These are phyloP conservation scores for Diglossa brunneiventris DNA, from an alignment of 2,113 vertebrate species.

Conservation along the genomic window DNA sequence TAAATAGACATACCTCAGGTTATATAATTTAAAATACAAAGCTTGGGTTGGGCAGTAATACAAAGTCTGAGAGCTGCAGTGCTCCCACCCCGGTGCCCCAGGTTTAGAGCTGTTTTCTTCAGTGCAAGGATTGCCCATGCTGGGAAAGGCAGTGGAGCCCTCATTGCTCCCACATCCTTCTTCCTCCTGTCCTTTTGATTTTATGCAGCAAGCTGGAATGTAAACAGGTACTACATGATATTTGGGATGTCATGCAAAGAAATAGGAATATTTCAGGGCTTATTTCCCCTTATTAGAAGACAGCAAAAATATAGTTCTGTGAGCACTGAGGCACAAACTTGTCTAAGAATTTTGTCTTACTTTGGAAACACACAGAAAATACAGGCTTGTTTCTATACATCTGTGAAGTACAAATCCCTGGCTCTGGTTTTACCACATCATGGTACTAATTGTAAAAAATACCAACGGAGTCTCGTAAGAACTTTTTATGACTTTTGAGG, in stretches of 20 bases:
- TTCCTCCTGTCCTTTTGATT: background rate
- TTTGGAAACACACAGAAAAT: background rate
- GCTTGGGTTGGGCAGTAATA: background rate
- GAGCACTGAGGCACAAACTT: background rate
- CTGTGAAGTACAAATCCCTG: background rate
- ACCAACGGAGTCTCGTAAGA: background rate
- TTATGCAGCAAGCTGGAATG: background rate
- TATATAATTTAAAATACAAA: background rate
- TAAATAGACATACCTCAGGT: background rate
- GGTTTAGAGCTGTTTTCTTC: background rate
- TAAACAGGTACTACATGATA: background rate
- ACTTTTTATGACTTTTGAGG: background rate
- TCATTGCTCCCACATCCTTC: background rate
- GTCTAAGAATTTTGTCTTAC: background rate
- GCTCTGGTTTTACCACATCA: background rate
- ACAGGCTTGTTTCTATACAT: background rate
- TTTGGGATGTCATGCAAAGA: background rate
- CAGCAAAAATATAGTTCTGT: background rate
- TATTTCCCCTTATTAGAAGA: background rate
- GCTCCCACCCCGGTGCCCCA: background rate
- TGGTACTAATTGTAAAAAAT: background rate
- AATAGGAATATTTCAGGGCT: background rate
- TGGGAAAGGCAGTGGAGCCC: background rate
- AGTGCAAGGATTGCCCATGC: background rate
- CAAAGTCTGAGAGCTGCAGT: background rate